Conservation (phyloP, 2,113 vertebrate genomes). For the Verasper variegatus region DNA sequence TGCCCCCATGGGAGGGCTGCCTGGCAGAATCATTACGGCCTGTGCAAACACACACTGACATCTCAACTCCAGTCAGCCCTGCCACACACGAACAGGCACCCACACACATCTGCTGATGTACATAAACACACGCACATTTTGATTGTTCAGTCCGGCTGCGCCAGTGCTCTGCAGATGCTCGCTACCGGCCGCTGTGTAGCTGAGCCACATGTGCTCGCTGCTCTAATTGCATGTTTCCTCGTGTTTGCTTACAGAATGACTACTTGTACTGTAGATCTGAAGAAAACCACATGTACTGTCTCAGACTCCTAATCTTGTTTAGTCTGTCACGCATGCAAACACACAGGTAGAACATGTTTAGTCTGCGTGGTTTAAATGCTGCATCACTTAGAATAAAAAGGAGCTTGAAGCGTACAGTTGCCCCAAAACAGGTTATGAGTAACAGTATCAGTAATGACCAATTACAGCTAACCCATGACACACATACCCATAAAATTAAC, state of each 20-base stretch:
- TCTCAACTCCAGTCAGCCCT: slow-evolving; percentile 27
- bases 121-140: slow-evolving; percentile 2
- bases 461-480: slow-evolving; percentile 33
- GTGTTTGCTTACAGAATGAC: slow-evolving; percentile 49
- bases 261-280: slow-evolving; percentile 39
- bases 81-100: slow-evolving; percentile 29
- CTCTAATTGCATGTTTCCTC: slow-evolving; percentile 53
- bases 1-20: slow-evolving; percentile 41
- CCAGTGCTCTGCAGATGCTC: slow-evolving; percentile 44
- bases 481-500: background rate
- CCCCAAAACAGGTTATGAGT: slow-evolving; percentile 31
- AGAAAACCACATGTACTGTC: slow-evolving; percentile 45
- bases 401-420: background rate
- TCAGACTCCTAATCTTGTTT: slow-evolving; percentile 43
- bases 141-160: slow-evolving; percentile 8
- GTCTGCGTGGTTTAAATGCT: slow-evolving; percentile 49
- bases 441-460: slow-evolving; percentile 27
- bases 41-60: slow-evolving; percentile 52
- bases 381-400: slow-evolving; percentile 9
- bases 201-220: slow-evolving; percentile 40
- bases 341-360: slow-evolving; percentile 52
- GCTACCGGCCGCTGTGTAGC: slow-evolving; percentile 5
- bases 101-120: background rate
- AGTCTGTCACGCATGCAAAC: slow-evolving; percentile 49
- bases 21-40: slow-evolving; percentile 58